Evolutionary conservation across 2,888 invertebrate genomes (phyloP), one percentile per base, ranked within the genome.

Genomic region (Entomobrya proxima): DNA sequence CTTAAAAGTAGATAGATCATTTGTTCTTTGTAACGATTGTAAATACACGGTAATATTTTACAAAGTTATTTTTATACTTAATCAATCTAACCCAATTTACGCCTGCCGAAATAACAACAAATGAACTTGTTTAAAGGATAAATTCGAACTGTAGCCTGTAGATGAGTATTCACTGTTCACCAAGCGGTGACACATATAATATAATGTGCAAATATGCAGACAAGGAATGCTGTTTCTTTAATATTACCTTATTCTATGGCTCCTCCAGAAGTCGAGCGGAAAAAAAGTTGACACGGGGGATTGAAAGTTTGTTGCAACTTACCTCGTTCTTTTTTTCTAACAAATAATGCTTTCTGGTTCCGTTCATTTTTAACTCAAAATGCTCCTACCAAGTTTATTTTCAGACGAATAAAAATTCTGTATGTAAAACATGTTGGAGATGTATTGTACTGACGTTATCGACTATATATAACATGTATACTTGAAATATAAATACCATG

Each of bases 141-240:
- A n/a, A n/a, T n/a, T n/a, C n/a, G n/a, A n/a, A n/a, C n/a, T n/a
- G n/a, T n/a, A n/a, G 30, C 47, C 9, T 27, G 27, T 35, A 18
- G 24, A 72, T 84, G 84, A 84, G 84, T 84, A 84, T 84, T 84
- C 84, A 84, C 72, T 78, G 84, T 84, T 84, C 40, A 78, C 61
- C 75, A 50, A 67, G 35, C 67, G 50, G 50, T 64, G 69, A 78
- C 64, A 82, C 80, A 80, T 55, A 69, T 55, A n/a, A n/a, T n/a
- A n/a, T n/a, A n/a, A 11, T 74, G 61, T 74, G 74, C 74, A 81
- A 61, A 81, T 24, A 81, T 81, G 47, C 74, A 76, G 52, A 76
- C 37, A 75, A 83, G 24, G 47, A 82, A 55, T 69, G 64, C 30
- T 76, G 76, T 82, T 64, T n/a, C n/a, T 75, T 74, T 64, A 44